Evolutionary conservation across 2,797 vertebrate species (phyloP), one percentile per base, ranked within the genome.

Genomic region (Pseudotriccus pelzelni): DNA sequence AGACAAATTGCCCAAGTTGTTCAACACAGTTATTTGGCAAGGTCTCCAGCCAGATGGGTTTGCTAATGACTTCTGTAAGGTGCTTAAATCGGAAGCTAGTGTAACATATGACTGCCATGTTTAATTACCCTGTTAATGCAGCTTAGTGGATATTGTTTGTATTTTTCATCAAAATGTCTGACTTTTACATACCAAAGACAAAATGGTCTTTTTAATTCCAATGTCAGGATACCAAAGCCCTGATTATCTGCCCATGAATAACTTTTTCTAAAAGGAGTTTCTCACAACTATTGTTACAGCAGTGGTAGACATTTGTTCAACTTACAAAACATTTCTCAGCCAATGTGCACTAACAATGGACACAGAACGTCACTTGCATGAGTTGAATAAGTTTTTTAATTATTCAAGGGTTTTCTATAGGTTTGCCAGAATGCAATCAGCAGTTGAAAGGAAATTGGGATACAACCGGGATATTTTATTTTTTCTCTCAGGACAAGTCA

Each of bases 51-150:
- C 97, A 97, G 94, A 97, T 94, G 97, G 96, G 83, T 77, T 84
- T 94, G 77, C 77, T 96, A 96, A 97, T 96, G 94, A 95, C 84
- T 96, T 84, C 86, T 89, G 32, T 67, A 94, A 96, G 93, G 94
- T 92, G 90, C 89, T 96, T 91, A 85, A 89, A 88, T 92, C 81
- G 60, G 95, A 89, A 86, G 55, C 84, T 30, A 69, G 67, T 46
- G 66, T 64, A 95, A 93, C 91, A 94, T 76, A 77, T 16, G 78
- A 86, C 90, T 93, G 94, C 84, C 91, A 80, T 77, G 92, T 95
- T 95, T 97, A 95, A 97, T 96, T 95, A 97, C 34, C 64, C 70
- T 67, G 66, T 59, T 94, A 93, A 95, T 77, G 82, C 70, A 69
- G 58, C 56, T 60, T 86, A 94, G 70, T 72, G 88, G 52, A 66